Evolutionary conservation across 2,888 invertebrate genomes (phyloP).

Genomic region (Tetanocera ferruginea): DNA sequence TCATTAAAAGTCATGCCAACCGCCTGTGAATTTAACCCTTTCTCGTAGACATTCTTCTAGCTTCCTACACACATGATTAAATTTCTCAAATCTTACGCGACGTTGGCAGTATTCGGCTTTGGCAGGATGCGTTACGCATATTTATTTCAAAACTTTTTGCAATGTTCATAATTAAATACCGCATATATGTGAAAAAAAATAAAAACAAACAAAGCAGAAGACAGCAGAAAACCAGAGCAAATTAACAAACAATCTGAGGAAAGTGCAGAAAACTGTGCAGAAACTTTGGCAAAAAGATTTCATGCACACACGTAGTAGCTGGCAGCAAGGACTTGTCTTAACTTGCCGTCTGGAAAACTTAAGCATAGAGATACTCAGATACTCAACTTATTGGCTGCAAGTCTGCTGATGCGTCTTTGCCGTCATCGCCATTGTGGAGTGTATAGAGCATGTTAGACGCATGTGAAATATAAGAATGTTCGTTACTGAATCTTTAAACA

Average conservation of each 20-base stretch:
- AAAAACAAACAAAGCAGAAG: slow-evolving; percentile 9
- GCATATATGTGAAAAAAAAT: slow-evolving; percentile 14
- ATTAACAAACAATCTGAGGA: slow-evolving; percentile 34
- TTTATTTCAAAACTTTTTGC: slow-evolving; percentile 41
- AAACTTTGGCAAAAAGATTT: slow-evolving; percentile 21
- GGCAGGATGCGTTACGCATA: slow-evolving; percentile 29
- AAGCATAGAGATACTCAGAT: not conserved
- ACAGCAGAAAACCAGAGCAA: slow-evolving; percentile 43
- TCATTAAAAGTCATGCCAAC: slow-evolving; percentile 29
- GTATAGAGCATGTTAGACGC: not conserved
- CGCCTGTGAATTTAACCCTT: slow-evolving; percentile 18
- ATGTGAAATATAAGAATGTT: slow-evolving; percentile 23
- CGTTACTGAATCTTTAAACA: slow-evolving; percentile 25
- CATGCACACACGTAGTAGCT: slow-evolving; percentile 10
- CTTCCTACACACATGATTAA: slow-evolving; percentile 27
- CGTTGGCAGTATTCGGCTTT: not conserved
- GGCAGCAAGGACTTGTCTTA: not conserved
- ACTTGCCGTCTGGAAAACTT: not conserved
- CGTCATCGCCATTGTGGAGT: not conserved
- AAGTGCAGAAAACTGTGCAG: not conserved
- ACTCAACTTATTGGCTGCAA: not conserved
- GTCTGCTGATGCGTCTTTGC: not conserved
- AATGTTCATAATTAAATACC: slow-evolving; percentile 42
- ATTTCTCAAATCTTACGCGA: slow-evolving; percentile 18
- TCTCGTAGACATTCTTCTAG: not conserved